Evolutionary conservation across 2,888 invertebrate genomes (phyloP), one percentile per base, ranked within the genome.

Genomic region (Cheilosia pagana): DNA sequence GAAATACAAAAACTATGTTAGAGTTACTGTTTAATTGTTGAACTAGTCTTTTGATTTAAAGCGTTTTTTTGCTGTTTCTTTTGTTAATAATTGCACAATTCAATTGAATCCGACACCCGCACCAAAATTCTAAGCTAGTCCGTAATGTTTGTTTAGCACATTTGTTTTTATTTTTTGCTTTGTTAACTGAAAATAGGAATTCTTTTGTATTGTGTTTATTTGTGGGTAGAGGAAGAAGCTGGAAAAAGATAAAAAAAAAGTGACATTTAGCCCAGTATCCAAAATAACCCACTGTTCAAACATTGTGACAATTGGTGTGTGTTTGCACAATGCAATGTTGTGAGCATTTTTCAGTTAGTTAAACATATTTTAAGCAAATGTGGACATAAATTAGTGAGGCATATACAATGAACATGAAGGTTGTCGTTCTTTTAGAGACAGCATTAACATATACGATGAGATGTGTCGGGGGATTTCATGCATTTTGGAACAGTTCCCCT

Each of bases 151-250:
- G 31, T 75, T 75, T 50, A 71, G 71, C 85, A 75, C 85, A 75
- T 57, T 60, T 35, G 3, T 35, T 35, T 35, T 7, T 31, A 0
- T 31, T 35, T 35, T 65, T 79, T 43, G 7, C 10, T 59, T 63
- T 63, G 63, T 72, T 59, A 72, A 41, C 63, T 83, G 52, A 63
- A 25, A 70, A 70, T 52, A 23, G 39, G 60, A 76, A 81, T 75
- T 68, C 31, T 55, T 65, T 79, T 76, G 70, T 53, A 45, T 65
- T 85, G 75, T 85, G 63, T 74, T 67, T 79, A 53, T 39, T 28
- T 75, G 70, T 81, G 75, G 55, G 28, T 60, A 67, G 75, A 71
- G 55, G 81, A 85, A 71, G 81, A 81, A 76, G 79, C 81, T 79
- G 85, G 75, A 85, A 85, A 65, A 85, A 75, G 52, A 35, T 35